A percentile compares a stretch with the other conserved stretches of the same genome.
These are phyloP conservation scores for Lophotis ruficrista DNA, from an alignment of 2,113 vertebrate genomes.

Conservation along the genomic window DNA sequence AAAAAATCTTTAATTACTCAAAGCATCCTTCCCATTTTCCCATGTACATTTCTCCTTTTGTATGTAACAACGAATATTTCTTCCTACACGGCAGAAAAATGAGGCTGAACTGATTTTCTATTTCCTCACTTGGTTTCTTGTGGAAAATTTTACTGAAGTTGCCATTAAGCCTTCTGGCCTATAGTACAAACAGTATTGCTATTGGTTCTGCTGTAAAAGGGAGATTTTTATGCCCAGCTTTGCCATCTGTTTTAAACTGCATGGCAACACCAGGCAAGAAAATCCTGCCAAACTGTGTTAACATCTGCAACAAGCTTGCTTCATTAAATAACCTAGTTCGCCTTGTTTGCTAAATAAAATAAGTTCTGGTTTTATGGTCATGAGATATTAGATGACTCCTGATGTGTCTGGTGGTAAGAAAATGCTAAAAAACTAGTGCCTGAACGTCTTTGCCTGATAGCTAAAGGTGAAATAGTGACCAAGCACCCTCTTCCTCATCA, in stretches of 20 bases:
- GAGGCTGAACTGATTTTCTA: not conserved
- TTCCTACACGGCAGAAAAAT: not conserved
- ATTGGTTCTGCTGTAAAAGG: conserved; percentile 42
- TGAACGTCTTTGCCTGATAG: not conserved
- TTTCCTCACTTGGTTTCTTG: not conserved
- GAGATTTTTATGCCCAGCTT: conserved; percentile 15
- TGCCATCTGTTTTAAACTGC: conserved; percentile 45
- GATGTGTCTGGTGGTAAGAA: not conserved
- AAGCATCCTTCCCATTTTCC: not conserved
- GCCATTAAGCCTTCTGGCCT: conserved; percentile 30
- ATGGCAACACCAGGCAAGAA: conserved; percentile 32
- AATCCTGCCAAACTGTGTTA: conserved; percentile 34
- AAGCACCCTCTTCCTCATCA: not conserved
- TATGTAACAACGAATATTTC: not conserved
- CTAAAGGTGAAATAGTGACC: not conserved
- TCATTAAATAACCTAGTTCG: conserved; percentile 31
- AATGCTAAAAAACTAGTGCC: not conserved
- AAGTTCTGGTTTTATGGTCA: conserved; percentile 15
- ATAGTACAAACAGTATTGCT: conserved; percentile 24
- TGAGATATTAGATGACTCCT: not conserved
- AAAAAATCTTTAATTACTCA: not conserved
- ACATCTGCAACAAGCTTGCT: conserved; percentile 37
- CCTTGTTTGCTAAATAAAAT: conserved; percentile 42
- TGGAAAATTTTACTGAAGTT: conserved; percentile 46
- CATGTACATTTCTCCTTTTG: not conserved